Base-by-base conservation (phyloP, 2,797 vertebrate species). In the Mormyrus proboscirostris region DNA sequence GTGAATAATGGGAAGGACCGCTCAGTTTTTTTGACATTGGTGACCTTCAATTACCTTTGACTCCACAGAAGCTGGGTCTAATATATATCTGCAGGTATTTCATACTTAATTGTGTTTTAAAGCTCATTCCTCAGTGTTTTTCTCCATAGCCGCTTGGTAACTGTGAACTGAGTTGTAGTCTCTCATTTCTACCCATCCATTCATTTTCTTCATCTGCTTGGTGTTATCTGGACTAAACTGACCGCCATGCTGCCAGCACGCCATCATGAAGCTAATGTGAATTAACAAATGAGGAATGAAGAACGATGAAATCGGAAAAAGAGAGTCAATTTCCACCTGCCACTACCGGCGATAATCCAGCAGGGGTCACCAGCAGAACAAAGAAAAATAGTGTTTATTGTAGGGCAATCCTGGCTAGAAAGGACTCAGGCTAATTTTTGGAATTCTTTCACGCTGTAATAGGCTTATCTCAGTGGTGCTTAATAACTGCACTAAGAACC, bases 321-420 rank as follows among this genome's bases (percentile, higher is more conserved):
- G 25, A 19, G 3, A 86, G 14, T 50, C 6, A 3, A 22, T 49
- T 25, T 22, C 47, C 82, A 22, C n/a, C n/a, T 50, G 44, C 16
- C n/a, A 5, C 0, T 38, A 4, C 29, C 14, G 57, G 9, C 14
- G 6, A 57, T 41, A 12, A 10, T 47, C 57, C 86, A 62, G 86
- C 38, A 88, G 86, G 57, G 86, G 86, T 25, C 86, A 25, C 86
- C 38, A 62, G 12, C 86, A n/a, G 38, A 10, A 87, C 53, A 62
- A 88, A 88, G 10, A 12, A 19, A 25, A 62, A 16, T 0, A 1
- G 14, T 59, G 2, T 59, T 87, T 57, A 19, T 59, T 41, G 12
- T 57, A 10, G 12, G 8, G 29, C 14, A 33, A 53, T 38, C 16
- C 16, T 86, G 10, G 14, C 14, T 38, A 53, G 12, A 55, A 55